Evolutionary conservation across 2,888 invertebrate species (phyloP).

Genomic region (Apeira syringaria): DNA sequence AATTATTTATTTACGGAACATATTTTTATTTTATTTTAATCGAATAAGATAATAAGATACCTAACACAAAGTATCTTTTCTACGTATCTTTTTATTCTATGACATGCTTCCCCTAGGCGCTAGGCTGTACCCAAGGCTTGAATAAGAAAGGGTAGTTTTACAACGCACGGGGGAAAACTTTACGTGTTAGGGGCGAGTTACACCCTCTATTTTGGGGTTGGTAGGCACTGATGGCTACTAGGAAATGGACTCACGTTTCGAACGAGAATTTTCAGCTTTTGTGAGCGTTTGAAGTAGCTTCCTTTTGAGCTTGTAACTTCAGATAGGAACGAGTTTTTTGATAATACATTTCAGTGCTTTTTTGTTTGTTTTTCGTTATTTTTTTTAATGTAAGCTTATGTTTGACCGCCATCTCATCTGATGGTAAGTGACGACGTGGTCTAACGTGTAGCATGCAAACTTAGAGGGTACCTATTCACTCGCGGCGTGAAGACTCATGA

Average conservation of each 20-base stretch:
- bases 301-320: constrained; percentile 10
- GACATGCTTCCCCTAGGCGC: constrained; percentile 57
- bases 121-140: constrained; percentile 59
- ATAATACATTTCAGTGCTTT: too few relatives aligned
- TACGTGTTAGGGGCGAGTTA: constrained; percentile 57
- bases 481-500: too few relatives aligned
- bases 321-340: neutral
- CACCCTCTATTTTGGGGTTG: constrained; percentile 63
- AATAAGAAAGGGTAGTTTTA: constrained; percentile 77
- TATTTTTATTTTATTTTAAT: too few relatives aligned
- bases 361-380: too few relatives aligned
- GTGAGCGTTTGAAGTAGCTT: constrained; percentile 14
- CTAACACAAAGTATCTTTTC: too few relatives aligned
- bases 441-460: too few relatives aligned
- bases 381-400: too few relatives aligned
- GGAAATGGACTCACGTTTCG: constrained; percentile 32
- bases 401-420: too few relatives aligned
- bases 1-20: too few relatives aligned
- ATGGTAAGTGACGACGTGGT: too few relatives aligned
- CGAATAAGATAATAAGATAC: too few relatives aligned
- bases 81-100: constrained; percentile 37
- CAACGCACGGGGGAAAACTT: constrained; percentile 76
- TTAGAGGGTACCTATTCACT: too few relatives aligned
- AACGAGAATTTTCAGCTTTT: constrained; percentile 29
- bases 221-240: constrained; percentile 44